Evolutionary conservation across 2,888 invertebrate species (phyloP).

Genomic region (Heliconius ethilla): DNA sequence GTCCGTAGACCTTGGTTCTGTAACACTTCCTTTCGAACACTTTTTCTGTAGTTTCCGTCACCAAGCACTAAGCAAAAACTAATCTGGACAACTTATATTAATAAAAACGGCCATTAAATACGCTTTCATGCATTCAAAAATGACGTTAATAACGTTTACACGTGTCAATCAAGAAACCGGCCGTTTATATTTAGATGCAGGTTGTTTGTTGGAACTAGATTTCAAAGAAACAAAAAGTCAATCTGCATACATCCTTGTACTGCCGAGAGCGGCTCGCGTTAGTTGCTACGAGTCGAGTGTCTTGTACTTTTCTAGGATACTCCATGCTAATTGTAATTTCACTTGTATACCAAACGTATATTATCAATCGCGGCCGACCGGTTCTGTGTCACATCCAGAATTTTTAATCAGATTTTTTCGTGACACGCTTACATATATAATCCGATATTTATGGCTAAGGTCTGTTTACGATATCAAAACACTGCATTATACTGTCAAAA

Average conservation of each 20-base stretch:
- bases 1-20: slow-evolving; percentile 15
- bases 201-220: slow-evolving; percentile 25
- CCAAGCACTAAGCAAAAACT: slow-evolving; percentile 10
- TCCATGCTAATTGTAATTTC: slow-evolving; percentile 40
- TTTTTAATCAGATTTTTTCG: slow-evolving; percentile 32
- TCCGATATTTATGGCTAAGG: slow-evolving; percentile 28
- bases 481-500: not conserved
- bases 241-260: slow-evolving; percentile 39
- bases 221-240: slow-evolving; percentile 38
- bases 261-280: not conserved
- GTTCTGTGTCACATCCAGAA: slow-evolving; percentile 29
- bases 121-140: slow-evolving; percentile 13
- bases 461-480: not conserved
- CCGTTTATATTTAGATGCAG: slow-evolving; percentile 8
- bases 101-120: slow-evolving; percentile 12
- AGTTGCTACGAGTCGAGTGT: not conserved
- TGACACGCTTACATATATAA: slow-evolving; percentile 39
- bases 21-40: slow-evolving; percentile 17
- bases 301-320: slow-evolving; percentile 23
- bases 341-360: slow-evolving; percentile 38
- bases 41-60: slow-evolving; percentile 21
- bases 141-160: slow-evolving; percentile 10
- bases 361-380: slow-evolving; percentile 42
- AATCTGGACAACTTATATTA: slow-evolving; percentile 8
- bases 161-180: slow-evolving; percentile 28